Base-by-base conservation (phyloP, 2,888 invertebrate genomes). In the Stenchaetothrips biformis region DNA sequence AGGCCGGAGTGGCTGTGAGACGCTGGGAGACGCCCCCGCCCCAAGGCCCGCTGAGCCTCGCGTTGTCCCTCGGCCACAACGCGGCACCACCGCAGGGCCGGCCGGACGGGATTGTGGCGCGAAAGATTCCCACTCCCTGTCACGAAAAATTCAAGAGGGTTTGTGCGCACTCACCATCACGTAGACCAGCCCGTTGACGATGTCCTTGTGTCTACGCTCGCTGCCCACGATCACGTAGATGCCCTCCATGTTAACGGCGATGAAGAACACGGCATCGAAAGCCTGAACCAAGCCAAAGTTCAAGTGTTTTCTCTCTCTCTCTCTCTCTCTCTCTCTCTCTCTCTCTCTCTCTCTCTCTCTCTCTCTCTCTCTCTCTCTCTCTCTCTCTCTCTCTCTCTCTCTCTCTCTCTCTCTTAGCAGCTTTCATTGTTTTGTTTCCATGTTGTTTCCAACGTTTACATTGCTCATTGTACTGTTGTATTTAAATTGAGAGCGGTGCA, bases 211-310 rank as follows among this genome's bases (percentile, higher is more conserved):
- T 7, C 93, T 87, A n/a, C 92, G 86, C 85, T 93, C 93, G 82
- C 90, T 89, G 0, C 93, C 93, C 0, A 90, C 89, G 83, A 92
- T 90, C 48, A 94, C 86, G 84, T 92, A 94, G 67, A 90, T 88
- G 0, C 93, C 94, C 18, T 89, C 88, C 27, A 86, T 85, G 82
- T 90, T 90, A 48, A 90, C 90, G 0, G 91, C 92, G 86, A 93
- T 92, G 86, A 94, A 93, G 86, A 93, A 94, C 0, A 94, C 92
- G 7, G 94, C 94, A 86, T 95, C 94, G 82, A 94, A 94, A 1
- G 92, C 92, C 91, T 92, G 85, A 3, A 79, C 48, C 27, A 53
- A 74, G 11, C 37, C 37, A 37, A 37, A 37, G n/a, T n/a, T n/a
- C n/a, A n/a, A n/a, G n/a, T n/a, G n/a, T n/a, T n/a, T 47, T 21